Conservation (phyloP, 1,140 invertebrate species). For the Magallana gigas region DNA sequence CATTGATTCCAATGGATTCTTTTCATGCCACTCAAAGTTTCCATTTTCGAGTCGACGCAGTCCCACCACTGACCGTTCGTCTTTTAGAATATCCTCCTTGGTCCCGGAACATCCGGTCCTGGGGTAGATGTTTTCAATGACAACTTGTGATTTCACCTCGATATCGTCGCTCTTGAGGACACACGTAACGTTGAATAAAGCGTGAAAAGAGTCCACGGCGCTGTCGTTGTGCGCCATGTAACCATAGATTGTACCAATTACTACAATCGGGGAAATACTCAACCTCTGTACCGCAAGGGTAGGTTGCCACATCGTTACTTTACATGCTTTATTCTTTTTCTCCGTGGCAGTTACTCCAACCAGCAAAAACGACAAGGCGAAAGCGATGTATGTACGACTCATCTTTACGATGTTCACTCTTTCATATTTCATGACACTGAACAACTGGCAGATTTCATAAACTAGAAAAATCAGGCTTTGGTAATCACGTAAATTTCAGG, state of each 20-base stretch:
- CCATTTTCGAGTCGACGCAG: constrained; percentile 12
- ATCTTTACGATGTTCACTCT: background rate
- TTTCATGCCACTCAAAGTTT: constrained; percentile 48
- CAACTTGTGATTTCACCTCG: background rate
- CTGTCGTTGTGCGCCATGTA: constrained; percentile 19
- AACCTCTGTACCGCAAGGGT: constrained; percentile 12
- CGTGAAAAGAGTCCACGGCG: background rate
- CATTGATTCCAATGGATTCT: constrained; percentile 43
- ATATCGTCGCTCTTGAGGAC: constrained; percentile 20
- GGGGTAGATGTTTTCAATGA: constrained; percentile 40
- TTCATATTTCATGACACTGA: background rate
- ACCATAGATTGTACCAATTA: constrained; percentile 8
- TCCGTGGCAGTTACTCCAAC: background rate
- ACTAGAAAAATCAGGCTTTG: background rate
- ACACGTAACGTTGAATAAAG: constrained; percentile 28
- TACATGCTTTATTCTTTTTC: constrained; percentile 16
- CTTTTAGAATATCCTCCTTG: background rate
- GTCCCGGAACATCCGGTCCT: constrained; percentile 23
- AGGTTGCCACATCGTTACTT: constrained; percentile 40
- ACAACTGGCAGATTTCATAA: background rate
- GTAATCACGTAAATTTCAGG: constrained; percentile 3
- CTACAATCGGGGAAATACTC: constrained; percentile 31
- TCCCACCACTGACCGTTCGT: constrained; percentile 15
- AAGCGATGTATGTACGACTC: background rate
- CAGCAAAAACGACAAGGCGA: background rate